These are phyloP conservation scores for Drosophila kikkawai DNA, from an alignment of 1,140 invertebrate genomes.

Conservation along the genomic window DNA sequence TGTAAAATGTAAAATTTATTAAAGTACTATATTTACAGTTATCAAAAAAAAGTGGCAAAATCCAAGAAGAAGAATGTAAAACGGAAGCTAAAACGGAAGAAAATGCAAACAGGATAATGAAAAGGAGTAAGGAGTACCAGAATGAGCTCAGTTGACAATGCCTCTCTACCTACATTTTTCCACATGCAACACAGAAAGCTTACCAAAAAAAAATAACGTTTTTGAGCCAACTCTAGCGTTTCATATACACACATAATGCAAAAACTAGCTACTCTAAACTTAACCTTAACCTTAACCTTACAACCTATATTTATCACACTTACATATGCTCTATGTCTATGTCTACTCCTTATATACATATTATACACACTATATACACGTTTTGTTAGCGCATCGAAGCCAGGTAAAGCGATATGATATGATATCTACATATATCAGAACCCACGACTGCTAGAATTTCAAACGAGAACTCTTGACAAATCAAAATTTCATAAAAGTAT, in stretches of 20 bases:
- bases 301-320: conserved; percentile 61
- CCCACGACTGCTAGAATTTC: conserved; percentile 83
- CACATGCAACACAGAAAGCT: conserved; percentile 54
- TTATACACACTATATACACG: conserved; percentile 65
- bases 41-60: conserved; percentile 36
- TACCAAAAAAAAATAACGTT: conserved; percentile 46
- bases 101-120: conserved; percentile 11
- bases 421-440: conserved; percentile 54
- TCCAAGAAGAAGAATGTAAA: conserved; percentile 6
- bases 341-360: conserved; percentile 68
- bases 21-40: conserved; percentile 67
- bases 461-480: conserved; percentile 83
- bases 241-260: conserved; percentile 75
- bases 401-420: conserved; percentile 65
- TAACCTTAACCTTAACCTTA: conserved; percentile 48
- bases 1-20: conserved; percentile 72
- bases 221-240: conserved; percentile 72
- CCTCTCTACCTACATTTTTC: conserved; percentile 51
- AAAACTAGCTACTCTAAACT: conserved; percentile 51
- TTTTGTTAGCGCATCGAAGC: conserved; percentile 77
- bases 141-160: conserved; percentile 36
- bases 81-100: conserved; percentile 8
- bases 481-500: conserved; percentile 74
- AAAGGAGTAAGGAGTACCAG: not conserved
- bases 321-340: conserved; percentile 74